Conservation (phyloP, 1,140 invertebrate species). For the Listronotus bonariensis region DNA sequence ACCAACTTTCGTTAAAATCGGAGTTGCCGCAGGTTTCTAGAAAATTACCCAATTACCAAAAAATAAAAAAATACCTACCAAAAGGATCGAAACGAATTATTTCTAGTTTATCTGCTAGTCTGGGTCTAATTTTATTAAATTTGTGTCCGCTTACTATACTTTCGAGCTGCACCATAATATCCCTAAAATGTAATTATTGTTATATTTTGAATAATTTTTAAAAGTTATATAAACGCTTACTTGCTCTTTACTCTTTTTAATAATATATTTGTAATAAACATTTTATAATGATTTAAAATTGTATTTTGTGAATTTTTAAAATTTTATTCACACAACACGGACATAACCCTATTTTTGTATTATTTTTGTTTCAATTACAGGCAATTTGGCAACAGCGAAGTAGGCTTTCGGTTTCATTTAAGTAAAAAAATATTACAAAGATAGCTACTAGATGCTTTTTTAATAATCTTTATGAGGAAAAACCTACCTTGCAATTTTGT, state of each 20-base stretch:
- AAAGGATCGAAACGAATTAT: constrained; percentile 74
- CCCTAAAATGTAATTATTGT: constrained; percentile 59
- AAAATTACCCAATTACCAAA: neutral
- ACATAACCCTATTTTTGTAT: too few species aligned
- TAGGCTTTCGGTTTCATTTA: too few species aligned
- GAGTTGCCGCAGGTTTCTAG: too few species aligned
- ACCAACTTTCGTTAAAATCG: too few species aligned
- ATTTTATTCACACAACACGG: too few species aligned
- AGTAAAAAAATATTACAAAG: too few species aligned
- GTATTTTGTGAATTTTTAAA: too few species aligned
- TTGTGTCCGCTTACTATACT: constrained; percentile 78
- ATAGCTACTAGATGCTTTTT: too few species aligned
- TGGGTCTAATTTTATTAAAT: constrained; percentile 66
- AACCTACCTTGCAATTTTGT: too few species aligned
- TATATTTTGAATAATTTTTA: neutral
- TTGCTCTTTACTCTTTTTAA: constrained; percentile 53
- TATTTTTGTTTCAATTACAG: too few species aligned
- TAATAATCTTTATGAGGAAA: too few species aligned
- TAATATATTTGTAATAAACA: constrained; percentile 52
- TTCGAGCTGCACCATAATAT: constrained; percentile 75
- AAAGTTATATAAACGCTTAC: constrained; percentile 43
- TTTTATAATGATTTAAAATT: constrained; percentile 19
- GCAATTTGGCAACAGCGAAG: too few species aligned
- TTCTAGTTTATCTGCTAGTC: constrained; percentile 79
- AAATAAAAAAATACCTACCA: constrained; percentile 63